Conservation (phyloP, 2,113 vertebrate genomes). For the Carollia perspicillata region DNA sequence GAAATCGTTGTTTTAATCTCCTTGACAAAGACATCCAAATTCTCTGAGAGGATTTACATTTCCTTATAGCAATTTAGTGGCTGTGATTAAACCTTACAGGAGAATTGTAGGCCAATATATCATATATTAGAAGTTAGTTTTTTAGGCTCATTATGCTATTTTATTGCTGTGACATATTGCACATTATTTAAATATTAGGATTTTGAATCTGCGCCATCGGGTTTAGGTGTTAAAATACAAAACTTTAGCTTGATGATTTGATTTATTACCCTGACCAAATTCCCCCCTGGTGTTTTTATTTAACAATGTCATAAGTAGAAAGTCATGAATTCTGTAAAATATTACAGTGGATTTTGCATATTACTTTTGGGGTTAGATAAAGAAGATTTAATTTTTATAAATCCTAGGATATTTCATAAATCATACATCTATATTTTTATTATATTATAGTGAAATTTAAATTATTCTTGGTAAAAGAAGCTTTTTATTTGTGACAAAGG, state of each 20-base stretch:
- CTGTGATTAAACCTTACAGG: constrained; percentile 17
- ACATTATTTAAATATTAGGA: constrained; percentile 3
- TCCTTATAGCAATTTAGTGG: background rate
- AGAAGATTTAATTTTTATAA: background rate
- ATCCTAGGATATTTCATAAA: background rate
- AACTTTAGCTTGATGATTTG: constrained; percentile 16
- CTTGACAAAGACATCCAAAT: constrained; percentile 15
- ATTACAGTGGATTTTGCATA: background rate
- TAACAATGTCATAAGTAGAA: constrained; percentile 2
- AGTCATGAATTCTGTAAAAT: constrained; percentile 14
- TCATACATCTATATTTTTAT: background rate
- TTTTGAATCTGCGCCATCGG: background rate
- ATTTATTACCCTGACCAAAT: background rate
- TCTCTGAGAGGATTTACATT: constrained; percentile 4
- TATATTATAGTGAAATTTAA: background rate
- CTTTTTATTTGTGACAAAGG: background rate
- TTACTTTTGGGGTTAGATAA: background rate
- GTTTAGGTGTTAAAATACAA: background rate
- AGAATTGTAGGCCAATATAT: constrained; percentile 6
- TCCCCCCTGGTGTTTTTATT: background rate
- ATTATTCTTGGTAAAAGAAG: background rate
- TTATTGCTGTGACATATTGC: constrained; percentile 19
- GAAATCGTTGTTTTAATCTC: constrained; percentile 35
- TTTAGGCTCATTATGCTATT: background rate
- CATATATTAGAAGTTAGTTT: background rate